Percentiles rank a stretch among this genome's conserved stretches.
phyloP scores from a whole-genome alignment of 2,888 invertebrate genomes.

The Lasioglossum morio region DNA sequence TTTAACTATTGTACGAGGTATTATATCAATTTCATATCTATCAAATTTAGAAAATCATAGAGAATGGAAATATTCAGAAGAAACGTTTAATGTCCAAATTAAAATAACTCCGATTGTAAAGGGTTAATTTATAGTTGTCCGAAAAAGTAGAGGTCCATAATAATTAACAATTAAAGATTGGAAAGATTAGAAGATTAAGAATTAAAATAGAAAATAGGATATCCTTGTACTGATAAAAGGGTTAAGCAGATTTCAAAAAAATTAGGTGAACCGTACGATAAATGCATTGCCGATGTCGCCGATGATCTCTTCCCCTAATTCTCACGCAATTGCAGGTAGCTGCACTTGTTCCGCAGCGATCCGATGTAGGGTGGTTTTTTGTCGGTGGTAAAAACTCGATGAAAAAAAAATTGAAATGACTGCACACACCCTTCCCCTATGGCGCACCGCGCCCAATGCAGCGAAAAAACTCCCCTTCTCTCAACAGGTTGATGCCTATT shows the following conservation, averaged over 20 bases:
- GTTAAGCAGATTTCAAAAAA: not conserved
- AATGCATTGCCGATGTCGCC: not conserved
- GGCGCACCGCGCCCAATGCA: constrained; percentile 56
- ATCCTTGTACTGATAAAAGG: not conserved
- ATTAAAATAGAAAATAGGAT: not conserved
- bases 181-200: no score
- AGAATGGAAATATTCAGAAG: no score
- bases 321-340: constrained; percentile 44
- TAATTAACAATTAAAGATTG: not conserved
- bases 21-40: no score
- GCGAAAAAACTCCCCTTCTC: constrained; percentile 77
- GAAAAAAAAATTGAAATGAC: constrained; percentile 50
- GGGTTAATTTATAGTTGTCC: not conserved
- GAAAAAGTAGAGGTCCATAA: not conserved
- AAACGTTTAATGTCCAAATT: no score
- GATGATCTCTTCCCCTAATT: not conserved
- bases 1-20: no score
- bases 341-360: constrained; percentile 59
- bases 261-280: not conserved
- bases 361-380: constrained; percentile 59
- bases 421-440: constrained; percentile 59
- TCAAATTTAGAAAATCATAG: no score
- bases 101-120: no score
- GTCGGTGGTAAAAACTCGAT: constrained; percentile 57
- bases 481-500: constrained; percentile 77